These are phyloP conservation scores for Callorhinus ursinus DNA, from an alignment of 2,113 vertebrate genomes.

Conservation along the genomic window DNA sequence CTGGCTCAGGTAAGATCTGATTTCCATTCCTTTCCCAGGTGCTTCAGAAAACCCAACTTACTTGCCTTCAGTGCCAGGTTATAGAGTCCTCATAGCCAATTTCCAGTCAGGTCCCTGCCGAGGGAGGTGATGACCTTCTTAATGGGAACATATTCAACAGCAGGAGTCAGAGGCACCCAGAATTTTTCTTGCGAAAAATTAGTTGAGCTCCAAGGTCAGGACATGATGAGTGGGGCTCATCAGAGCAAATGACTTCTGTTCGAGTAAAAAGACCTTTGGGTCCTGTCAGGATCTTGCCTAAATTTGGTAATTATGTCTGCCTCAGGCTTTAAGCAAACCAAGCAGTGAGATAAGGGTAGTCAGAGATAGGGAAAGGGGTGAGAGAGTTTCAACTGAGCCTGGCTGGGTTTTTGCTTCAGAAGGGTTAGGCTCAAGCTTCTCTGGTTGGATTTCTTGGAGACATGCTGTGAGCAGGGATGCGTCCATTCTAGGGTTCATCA, in stretches of 20 bases:
- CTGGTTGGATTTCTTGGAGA: not conserved
- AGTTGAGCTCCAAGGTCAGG: slow-evolving; percentile 84
- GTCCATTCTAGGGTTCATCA: not conserved
- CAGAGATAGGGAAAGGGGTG: slow-evolving; percentile 60
- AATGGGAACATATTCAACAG: slow-evolving; percentile 66
- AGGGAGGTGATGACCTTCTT: slow-evolving; percentile 3
- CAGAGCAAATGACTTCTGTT: slow-evolving; percentile 86
- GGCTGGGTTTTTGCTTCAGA: slow-evolving; percentile 64
- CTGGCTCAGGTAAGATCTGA: not conserved
- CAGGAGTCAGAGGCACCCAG: slow-evolving; percentile 71
- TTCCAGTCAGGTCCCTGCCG: slow-evolving; percentile 4
- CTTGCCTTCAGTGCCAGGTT: not conserved
- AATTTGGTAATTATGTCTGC: slow-evolving; percentile 84
- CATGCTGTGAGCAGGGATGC: not conserved
- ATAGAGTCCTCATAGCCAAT: slow-evolving; percentile 51
- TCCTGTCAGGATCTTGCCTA: slow-evolving; percentile 81
- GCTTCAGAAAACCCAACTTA: slow-evolving; percentile 43
- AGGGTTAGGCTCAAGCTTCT: slow-evolving; percentile 45
- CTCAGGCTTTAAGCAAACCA: slow-evolving; percentile 75
- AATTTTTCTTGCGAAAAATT: slow-evolving; percentile 83
- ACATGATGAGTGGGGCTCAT: slow-evolving; percentile 81
- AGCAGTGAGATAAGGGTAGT: not conserved
- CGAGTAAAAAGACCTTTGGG: slow-evolving; percentile 83
- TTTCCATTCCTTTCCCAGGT: not conserved
- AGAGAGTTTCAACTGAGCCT: slow-evolving; percentile 56